Evolutionary conservation across 2,888 invertebrate species (phyloP).

Genomic region (Troides aeacus): DNA sequence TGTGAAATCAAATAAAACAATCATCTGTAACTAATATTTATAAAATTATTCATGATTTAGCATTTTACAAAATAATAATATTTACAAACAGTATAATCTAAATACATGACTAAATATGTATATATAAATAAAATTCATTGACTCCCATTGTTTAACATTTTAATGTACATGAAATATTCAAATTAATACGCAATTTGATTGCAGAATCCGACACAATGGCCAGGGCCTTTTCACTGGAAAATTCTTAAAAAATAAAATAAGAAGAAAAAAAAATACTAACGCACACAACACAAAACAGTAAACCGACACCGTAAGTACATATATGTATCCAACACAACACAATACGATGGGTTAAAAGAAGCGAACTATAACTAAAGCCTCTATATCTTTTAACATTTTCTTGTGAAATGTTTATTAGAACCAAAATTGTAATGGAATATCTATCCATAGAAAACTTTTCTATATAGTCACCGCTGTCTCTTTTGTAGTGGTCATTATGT

Average conservation of each 20-base stretch:
- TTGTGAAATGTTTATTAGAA: conserved; percentile 15
- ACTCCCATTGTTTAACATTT: conserved; percentile 68
- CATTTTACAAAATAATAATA: conserved; percentile 78
- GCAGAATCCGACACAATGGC: conserved; percentile 31
- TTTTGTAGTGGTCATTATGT: conserved; percentile 45
- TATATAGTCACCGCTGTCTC: conserved; percentile 19
- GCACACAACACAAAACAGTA: conserved; percentile 27
- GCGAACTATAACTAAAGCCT: conserved; percentile 30
- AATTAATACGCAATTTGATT: conserved; percentile 42
- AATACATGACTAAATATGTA: conserved; percentile 70
- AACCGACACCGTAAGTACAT: conserved; percentile 26
- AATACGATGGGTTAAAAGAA: conserved; percentile 28
- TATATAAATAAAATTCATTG: conserved; percentile 77
- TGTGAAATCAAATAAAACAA: conserved; percentile 67
- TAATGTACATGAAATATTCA: conserved; percentile 68
- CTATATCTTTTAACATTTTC: conserved; percentile 20
- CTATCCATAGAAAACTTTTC: conserved; percentile 5
- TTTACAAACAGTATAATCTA: conserved; percentile 77
- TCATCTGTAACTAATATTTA: conserved; percentile 76
- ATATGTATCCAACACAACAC: conserved; percentile 25
- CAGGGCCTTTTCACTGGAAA: conserved; percentile 21
- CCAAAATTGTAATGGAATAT: conserved; percentile 12
- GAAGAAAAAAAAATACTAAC: conserved; percentile 19
- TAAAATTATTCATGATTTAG: conserved; percentile 79
- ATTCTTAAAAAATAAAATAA: conserved; percentile 16